A percentile compares a stretch with the other conserved stretches of the same genome.
These are phyloP conservation scores for Drosophila subobscura DNA, from an alignment of 1,140 invertebrate species.

Conservation along the genomic window DNA sequence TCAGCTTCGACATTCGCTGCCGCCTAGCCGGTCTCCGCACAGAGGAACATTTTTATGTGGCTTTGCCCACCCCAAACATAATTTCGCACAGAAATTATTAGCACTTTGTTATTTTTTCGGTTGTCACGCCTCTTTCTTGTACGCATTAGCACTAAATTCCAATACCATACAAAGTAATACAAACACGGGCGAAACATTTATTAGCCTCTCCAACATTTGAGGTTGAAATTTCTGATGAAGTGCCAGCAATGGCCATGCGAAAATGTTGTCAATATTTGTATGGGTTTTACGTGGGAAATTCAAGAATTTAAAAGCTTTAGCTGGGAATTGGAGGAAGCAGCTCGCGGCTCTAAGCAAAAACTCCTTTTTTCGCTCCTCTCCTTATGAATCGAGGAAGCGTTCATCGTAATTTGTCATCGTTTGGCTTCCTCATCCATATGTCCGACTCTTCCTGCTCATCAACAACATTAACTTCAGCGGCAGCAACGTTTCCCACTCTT, in stretches of 20 bases:
- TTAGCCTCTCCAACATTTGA: conserved; percentile 9
- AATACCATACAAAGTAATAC: conserved; percentile 23
- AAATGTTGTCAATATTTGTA: not conserved
- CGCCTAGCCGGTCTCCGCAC: conserved; percentile 15
- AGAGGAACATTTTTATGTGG: conserved; percentile 36
- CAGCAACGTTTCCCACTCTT: conserved; percentile 11
- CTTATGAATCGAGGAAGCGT: too few relatives aligned
- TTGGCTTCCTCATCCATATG: conserved; percentile 23
- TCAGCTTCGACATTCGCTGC: conserved; percentile 22
- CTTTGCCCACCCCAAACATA: conserved; percentile 44
- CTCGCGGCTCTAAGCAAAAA: not conserved
- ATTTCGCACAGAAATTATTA: conserved; percentile 72
- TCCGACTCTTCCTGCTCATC: conserved; percentile 39
- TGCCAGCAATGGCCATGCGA: not conserved
- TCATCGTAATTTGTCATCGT: conserved; percentile 15
- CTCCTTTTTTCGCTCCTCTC: too few relatives aligned
- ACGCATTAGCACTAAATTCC: conserved; percentile 67
- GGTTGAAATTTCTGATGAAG: conserved; percentile 23
- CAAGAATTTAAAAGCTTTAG: not conserved
- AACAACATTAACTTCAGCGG: conserved; percentile 13
- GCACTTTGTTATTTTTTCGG: conserved; percentile 76
- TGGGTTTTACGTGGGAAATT: not conserved
- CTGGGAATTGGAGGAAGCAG: conserved; percentile 7
- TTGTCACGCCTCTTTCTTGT: conserved; percentile 75
- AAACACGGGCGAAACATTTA: conserved; percentile 5